Conservation (phyloP, 1,140 invertebrate species). For the Pogonognathellus flavescens region DNA sequence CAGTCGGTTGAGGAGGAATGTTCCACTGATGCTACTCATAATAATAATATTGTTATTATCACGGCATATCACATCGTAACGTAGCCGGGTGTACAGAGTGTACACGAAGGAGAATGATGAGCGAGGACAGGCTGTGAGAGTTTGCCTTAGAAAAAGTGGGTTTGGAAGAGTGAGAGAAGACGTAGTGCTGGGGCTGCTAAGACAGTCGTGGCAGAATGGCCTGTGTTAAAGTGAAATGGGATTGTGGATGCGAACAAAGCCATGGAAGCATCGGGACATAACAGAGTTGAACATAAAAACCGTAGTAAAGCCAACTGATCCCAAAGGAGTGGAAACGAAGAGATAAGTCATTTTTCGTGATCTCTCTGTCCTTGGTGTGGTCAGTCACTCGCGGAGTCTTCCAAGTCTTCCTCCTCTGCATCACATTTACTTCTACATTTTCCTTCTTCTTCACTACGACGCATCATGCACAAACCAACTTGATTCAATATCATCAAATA, state of each 20-base stretch:
- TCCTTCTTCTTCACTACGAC: background rate
- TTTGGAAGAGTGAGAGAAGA: too few relatives aligned
- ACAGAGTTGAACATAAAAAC: background rate
- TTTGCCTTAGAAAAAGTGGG: too few relatives aligned
- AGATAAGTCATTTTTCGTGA: conserved; percentile 59
- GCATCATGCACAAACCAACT: background rate
- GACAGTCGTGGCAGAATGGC: background rate
- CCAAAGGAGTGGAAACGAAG: conserved; percentile 11
- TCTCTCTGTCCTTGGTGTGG: conserved; percentile 64
- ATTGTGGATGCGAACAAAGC: background rate
- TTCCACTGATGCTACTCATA: background rate
- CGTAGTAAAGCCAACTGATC: conserved; percentile 7
- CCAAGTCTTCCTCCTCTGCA: conserved; percentile 46
- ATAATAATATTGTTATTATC: background rate
- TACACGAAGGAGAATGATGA: too few relatives aligned
- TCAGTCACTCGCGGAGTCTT: conserved; percentile 62
- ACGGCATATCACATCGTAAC: too few relatives aligned
- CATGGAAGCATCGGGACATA: background rate
- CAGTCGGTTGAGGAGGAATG: background rate
- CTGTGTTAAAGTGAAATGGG: background rate
- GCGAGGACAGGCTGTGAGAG: too few relatives aligned
- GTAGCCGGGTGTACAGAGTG: too few relatives aligned
- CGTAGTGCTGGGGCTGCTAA: too few relatives aligned
- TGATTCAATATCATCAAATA: too few relatives aligned
- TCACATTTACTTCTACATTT: conserved; percentile 9